Evolutionary conservation across 2,113 vertebrate genomes (phyloP).

Genomic region (Crotalus horridus): DNA sequence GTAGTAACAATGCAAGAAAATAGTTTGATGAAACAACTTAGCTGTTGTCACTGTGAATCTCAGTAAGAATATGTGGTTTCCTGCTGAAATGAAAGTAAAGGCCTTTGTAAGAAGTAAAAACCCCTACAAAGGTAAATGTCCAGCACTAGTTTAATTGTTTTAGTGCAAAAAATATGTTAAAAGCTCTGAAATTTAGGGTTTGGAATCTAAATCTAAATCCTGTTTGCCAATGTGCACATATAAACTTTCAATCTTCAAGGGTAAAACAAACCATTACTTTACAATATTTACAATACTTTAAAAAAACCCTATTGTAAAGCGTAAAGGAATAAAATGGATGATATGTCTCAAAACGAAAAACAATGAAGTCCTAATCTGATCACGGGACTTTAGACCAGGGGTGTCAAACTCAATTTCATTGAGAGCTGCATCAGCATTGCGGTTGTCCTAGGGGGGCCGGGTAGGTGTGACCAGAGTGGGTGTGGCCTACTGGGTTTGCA

Average conservation of each 20-base stretch:
- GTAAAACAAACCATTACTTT: background rate
- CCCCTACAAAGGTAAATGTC: background rate
- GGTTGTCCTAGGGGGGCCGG: no score
- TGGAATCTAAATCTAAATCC: background rate
- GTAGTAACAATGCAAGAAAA: background rate
- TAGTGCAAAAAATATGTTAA: background rate
- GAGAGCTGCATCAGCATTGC: no score
- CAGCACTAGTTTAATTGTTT: background rate
- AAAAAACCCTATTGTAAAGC: fast-evolving
- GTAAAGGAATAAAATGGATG: background rate
- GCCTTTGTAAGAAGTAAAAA: background rate
- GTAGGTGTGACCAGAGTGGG: no score
- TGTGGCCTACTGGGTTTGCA: no score
- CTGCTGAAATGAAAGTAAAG: background rate
- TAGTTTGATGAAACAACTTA: background rate
- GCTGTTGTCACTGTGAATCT: no score
- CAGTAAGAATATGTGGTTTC: background rate
- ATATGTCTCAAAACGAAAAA: slow-evolving; percentile 2
- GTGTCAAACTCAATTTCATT: no score
- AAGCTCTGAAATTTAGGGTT: background rate
- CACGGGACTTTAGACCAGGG: fast-evolving
- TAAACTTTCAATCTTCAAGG: background rate
- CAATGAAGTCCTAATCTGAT: background rate
- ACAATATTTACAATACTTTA: background rate
- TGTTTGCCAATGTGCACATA: background rate